Evolutionary conservation across 2,797 vertebrate genomes (phyloP), one percentile per base, ranked within the genome.

Genomic region (Merluccius polli): DNA sequence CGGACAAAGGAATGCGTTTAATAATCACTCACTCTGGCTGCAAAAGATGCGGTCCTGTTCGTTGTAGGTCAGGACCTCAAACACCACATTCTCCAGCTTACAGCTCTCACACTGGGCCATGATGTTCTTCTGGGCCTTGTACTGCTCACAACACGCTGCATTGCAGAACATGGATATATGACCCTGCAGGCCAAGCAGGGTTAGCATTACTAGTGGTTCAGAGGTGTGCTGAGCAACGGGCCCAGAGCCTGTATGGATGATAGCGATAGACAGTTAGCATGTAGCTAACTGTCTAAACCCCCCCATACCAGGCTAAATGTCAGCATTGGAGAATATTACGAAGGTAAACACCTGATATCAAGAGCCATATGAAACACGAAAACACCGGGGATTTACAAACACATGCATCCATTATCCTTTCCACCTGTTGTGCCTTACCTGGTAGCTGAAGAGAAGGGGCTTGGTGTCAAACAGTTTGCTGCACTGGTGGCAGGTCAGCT

Each of bases 401-500:
- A n/a, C n/a, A n/a, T n/a, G n/a, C n/a, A n/a, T n/a, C n/a, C n/a
- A n/a, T n/a, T n/a, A n/a, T n/a, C n/a, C n/a, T n/a, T n/a, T n/a
- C n/a, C n/a, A n/a, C n/a, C n/a, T n/a, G n/a, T n/a, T 11, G 21
- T 63, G 8, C 59, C n/a, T 65, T 92, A 98, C 98, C 94, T 98
- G 95, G 84, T 95, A 94, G 81, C 97, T 95, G 27, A 98, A 92
- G 63, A 98, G 92, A 52, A 96, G 94, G 0, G 98, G 98, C 87
- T 97, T 99, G 78, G 91, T 93, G 78, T 87, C 92, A 83, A 98
- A 97, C 33, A 89, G 91, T 77, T 94, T 94, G 81, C 83, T 95
- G 91, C 98, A 99, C 87, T 98, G 95, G 82, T 96, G 94, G 90
- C 98, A 99, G 85, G 92, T 94, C 76, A 99, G 93, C 87, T 13